Evolutionary conservation across 2,888 invertebrate species (phyloP).

Genomic region (Plutella xylostella): DNA sequence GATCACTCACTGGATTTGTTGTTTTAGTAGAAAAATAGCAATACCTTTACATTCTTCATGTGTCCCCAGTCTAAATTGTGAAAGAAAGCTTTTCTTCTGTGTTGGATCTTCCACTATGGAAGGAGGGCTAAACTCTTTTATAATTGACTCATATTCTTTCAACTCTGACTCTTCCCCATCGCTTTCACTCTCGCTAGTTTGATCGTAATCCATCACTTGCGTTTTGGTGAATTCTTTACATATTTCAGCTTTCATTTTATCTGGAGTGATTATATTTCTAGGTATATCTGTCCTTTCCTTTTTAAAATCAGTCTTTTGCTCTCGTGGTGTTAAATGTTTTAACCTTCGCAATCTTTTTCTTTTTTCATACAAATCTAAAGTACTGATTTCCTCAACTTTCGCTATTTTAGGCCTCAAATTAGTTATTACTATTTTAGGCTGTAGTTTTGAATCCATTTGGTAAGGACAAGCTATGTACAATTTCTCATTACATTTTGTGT

Average conservation of each 20-base stretch:
- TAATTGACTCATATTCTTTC: constrained; percentile 59
- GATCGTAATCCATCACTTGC: constrained; percentile 39
- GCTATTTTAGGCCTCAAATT: constrained; percentile 39
- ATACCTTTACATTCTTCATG: constrained; percentile 72
- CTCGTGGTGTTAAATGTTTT: constrained; percentile 40
- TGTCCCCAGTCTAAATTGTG: constrained; percentile 73
- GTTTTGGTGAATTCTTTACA: constrained; percentile 44
- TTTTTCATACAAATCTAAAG: constrained; percentile 67
- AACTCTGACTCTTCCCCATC: constrained; percentile 64
- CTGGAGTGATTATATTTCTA: constrained; percentile 47
- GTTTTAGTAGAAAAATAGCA: too few relatives aligned
- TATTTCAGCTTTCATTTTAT: constrained; percentile 48
- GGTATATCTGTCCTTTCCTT: constrained; percentile 29
- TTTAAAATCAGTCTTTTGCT: constrained; percentile 27
- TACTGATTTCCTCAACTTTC: constrained; percentile 46
- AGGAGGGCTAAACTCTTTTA: constrained; percentile 48
- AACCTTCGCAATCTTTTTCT: constrained; percentile 53
- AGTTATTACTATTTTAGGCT: constrained; percentile 51
- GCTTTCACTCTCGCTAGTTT: constrained; percentile 50
- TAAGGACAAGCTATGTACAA: constrained; percentile 48
- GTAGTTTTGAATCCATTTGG: constrained; percentile 47
- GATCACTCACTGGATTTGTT: too few relatives aligned
- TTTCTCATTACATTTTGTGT: constrained; percentile 40
- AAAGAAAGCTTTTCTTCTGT: constrained; percentile 71
- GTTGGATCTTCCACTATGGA: constrained; percentile 15